Base-by-base conservation (phyloP, 2,888 invertebrate genomes). In the Phengaris arion region DNA sequence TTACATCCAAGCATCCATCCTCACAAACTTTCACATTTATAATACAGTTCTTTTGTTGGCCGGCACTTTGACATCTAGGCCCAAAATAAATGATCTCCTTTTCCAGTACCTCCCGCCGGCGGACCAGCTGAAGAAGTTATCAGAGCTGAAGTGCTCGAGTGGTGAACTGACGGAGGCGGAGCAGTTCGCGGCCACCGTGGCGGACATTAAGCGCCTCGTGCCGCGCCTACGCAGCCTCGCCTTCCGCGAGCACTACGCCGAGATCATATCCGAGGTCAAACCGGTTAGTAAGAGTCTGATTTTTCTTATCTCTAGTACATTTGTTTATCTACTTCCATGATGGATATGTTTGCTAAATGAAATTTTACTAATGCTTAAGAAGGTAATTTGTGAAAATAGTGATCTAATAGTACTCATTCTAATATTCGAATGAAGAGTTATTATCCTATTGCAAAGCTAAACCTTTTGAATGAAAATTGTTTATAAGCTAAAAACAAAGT, bases 161-260 rank as follows among this genome's bases (percentile, higher is more conserved):
- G 91, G 91, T 2, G 97, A 98, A 12, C 89, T 98, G 77, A 97
- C 97, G 0, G 98, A 98, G 81, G 98, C 99, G 0, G 99, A 99
- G 86, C 98, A 98, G 87, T 99, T 99, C 90, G 97, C 97, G 74
- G 96, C 98, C 0, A 97, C 97, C 51, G 96, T 99, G 83, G 96
- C 98, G 0, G 97, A 97, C 84, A 96, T 99, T 15, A 98, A 98
- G 89, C 94, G 98, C 9, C 92, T 99, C 9, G 94, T 96, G 77
- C 98, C 99, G 0, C 94, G 99, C 54, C 89, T 99, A 75, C 96
- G 98, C 83, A 98, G 98, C 77, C 94, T 99, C 75, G 96, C 97
- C 82, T 99, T 99, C 89, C 96, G 97, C 87, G 95, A 98, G 82
- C 96, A 96, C 79, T 98, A 98, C 84, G 92, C 95, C 0, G 99